A percentile compares a stretch with the other conserved stretches of the same genome.
These are phyloP conservation scores for Microcaecilia unicolor DNA, from an alignment of 2,797 vertebrate species.

Conservation along the genomic window DNA sequence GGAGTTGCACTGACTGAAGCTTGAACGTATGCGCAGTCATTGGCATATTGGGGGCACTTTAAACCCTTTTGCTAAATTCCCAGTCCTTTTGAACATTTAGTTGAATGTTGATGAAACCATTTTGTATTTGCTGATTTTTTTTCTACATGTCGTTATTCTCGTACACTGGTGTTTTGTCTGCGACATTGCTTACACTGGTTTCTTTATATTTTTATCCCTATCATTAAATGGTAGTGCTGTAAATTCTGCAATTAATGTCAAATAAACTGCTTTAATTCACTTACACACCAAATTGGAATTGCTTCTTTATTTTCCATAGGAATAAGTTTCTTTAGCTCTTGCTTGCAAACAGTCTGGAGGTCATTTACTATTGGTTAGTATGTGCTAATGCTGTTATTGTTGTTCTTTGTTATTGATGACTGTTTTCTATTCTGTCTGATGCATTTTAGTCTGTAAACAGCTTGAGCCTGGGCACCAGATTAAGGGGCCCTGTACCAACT, in stretches of 20 bases:
- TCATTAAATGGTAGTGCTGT: conserved; percentile 65
- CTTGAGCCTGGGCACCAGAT: too few species aligned
- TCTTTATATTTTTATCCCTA: conserved; percentile 51
- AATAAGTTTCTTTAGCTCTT: too few species aligned
- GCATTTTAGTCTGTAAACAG: too few species aligned
- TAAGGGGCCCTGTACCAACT: too few species aligned
- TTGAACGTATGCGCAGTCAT: conserved; percentile 21
- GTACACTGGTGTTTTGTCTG: conserved; percentile 39
- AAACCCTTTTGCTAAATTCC: conserved; percentile 20
- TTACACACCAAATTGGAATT: too few species aligned
- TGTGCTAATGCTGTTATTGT: too few species aligned
- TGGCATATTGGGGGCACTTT: conserved; percentile 35
- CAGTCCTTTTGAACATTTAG: conserved; percentile 25
- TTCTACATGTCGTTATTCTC: conserved; percentile 26
- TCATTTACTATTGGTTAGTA: too few species aligned
- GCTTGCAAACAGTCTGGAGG: too few species aligned
- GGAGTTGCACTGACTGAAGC: conserved; percentile 31
- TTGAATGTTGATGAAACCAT: conserved; percentile 36
- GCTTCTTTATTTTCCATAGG: too few species aligned
- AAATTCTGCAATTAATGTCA: conserved; percentile 66
- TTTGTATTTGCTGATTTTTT: conserved; percentile 36
- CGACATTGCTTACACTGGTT: conserved; percentile 36
- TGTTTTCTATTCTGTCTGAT: too few species aligned
- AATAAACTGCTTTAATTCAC: conserved; percentile 66
- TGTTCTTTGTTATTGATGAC: too few species aligned